A percentile compares a stretch with the other conserved stretches of the same genome.
Evolutionary conservation across 2,888 invertebrate genomes (phyloP).

Genomic region (Drosophila peninsularis): DNA sequence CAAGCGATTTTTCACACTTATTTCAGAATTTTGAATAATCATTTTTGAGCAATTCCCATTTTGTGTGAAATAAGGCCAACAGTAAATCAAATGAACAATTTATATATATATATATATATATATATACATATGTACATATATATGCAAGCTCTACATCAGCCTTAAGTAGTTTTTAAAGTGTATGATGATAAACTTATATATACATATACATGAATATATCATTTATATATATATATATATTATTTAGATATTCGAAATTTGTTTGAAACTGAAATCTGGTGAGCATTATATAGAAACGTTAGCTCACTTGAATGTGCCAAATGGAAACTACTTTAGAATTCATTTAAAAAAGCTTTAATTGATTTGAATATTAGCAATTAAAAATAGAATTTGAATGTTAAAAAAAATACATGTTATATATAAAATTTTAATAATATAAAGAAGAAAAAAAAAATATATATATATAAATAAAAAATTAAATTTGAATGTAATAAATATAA

Average conservation of each 20-base stretch:
- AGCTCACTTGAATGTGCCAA: neutral
- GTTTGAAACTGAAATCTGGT: neutral
- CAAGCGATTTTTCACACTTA: conserved; percentile 50
- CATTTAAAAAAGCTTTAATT: neutral
- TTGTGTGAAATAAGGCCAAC: conserved; percentile 31
- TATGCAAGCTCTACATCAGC: neutral
- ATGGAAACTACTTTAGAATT: neutral
- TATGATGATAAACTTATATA: neutral
- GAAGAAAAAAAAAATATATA: no score
- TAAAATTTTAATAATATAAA: no score
- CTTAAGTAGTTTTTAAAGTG: conserved; percentile 1
- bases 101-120: neutral
- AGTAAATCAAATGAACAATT: conserved; percentile 3
- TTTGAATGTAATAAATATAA: no score
- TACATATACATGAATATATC: no score
- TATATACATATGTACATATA: neutral
- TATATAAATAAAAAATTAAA: no score
- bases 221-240: neutral
- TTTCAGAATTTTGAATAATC: conserved; percentile 39
- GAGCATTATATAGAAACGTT: neutral
- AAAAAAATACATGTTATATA: no score
- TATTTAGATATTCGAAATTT: neutral
- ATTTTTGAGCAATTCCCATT: conserved; percentile 35
- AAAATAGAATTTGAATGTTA: no score
- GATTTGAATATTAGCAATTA: no score